Conservation (phyloP, 2,113 vertebrate species). For the Dissostichus mawsoni region DNA sequence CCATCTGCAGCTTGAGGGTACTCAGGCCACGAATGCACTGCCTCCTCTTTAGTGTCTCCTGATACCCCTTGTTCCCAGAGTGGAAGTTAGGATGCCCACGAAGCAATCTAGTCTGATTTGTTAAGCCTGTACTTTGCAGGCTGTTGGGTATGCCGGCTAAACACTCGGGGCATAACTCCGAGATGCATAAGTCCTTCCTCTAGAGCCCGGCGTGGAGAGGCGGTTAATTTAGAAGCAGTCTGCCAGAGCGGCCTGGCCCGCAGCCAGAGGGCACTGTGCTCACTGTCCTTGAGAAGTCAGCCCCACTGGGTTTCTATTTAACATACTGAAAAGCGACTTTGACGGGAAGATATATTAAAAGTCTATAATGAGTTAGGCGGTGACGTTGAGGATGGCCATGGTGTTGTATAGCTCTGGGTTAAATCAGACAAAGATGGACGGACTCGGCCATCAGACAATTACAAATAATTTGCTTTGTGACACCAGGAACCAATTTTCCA, state of each 20-base stretch:
- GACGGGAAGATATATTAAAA: slow-evolving; percentile 85
- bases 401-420: slow-evolving; percentile 79
- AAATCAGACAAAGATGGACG: slow-evolving; percentile 82
- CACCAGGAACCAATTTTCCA: slow-evolving; percentile 76
- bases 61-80: slow-evolving; percentile 67
- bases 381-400: slow-evolving; percentile 70
- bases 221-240: slow-evolving; percentile 87
- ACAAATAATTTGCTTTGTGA: slow-evolving; percentile 83
- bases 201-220: slow-evolving; percentile 73
- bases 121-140: slow-evolving; percentile 81
- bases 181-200: slow-evolving; percentile 79
- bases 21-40: slow-evolving; percentile 73
- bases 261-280: slow-evolving; percentile 84
- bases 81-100: slow-evolving; percentile 70
- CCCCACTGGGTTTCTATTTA: slow-evolving; percentile 83
- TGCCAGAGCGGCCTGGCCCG: slow-evolving; percentile 83
- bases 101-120: slow-evolving; percentile 84
- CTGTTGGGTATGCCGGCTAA: slow-evolving; percentile 75
- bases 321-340: slow-evolving; percentile 85
- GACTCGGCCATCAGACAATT: slow-evolving; percentile 75
- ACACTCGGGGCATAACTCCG: slow-evolving; percentile 76
- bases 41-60: slow-evolving; percentile 65
- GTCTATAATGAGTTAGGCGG: slow-evolving; percentile 78
- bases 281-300: slow-evolving; percentile 82
- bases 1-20: slow-evolving; percentile 81